Conservation (phyloP, 2,888 invertebrate species). For the Halictus quadricinctus region DNA sequence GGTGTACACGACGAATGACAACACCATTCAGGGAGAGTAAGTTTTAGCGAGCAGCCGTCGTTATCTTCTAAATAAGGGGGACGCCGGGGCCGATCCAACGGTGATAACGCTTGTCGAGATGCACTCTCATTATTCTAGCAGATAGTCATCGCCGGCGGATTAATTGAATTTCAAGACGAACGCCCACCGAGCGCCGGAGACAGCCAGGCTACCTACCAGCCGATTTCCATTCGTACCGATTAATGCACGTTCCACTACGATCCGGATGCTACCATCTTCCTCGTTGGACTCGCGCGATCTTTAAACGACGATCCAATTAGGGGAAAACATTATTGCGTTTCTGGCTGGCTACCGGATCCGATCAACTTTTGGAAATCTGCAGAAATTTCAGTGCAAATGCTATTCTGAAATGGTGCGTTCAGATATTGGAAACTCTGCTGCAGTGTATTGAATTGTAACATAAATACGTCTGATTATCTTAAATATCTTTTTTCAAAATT, state of each 20-base stretch:
- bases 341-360: not conserved
- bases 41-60: conserved; percentile 69
- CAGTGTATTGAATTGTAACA: no score
- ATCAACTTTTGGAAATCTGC: not conserved
- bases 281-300: conserved; percentile 6
- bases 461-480: no score
- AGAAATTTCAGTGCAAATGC: not conserved
- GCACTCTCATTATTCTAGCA: conserved; percentile 71
- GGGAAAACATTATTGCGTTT: not conserved
- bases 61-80: conserved; percentile 73
- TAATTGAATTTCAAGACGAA: conserved; percentile 73
- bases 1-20: conserved; percentile 69
- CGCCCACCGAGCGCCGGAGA: conserved; percentile 50
- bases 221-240: conserved; percentile 37
- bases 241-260: conserved; percentile 36
- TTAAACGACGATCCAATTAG: conserved; percentile 37
- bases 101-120: conserved; percentile 72
- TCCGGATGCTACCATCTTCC: conserved; percentile 10
- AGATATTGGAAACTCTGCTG: no score
- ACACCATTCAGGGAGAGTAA: conserved; percentile 70
- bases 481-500: no score
- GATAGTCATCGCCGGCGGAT: conserved; percentile 72
- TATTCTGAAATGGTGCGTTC: no score
- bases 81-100: conserved; percentile 61
- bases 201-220: conserved; percentile 36